Conservation (phyloP, 2,888 invertebrate genomes). For the Lycocerus yunnanus region DNA sequence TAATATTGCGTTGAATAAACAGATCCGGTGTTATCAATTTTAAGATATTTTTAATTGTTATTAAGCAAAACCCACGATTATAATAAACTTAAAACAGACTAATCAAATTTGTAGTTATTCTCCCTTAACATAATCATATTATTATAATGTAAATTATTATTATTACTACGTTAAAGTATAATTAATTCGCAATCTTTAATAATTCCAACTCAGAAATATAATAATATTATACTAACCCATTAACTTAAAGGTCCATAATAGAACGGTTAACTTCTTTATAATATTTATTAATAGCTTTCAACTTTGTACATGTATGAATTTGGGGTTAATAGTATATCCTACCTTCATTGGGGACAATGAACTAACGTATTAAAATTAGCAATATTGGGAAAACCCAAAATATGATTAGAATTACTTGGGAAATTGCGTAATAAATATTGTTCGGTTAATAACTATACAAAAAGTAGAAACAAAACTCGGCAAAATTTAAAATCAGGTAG, state of each 20-base stretch:
- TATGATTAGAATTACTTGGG: background rate
- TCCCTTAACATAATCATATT: too few relatives aligned
- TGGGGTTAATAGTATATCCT: background rate
- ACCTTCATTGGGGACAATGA: background rate
- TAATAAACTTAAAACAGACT: too few relatives aligned
- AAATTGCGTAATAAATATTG: background rate
- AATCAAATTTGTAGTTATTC: too few relatives aligned
- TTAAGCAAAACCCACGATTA: background rate
- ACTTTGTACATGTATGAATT: background rate
- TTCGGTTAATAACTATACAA: background rate
- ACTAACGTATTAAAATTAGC: background rate
- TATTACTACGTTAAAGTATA: background rate
- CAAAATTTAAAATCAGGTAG: background rate
- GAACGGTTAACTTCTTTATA: background rate
- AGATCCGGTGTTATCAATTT: background rate
- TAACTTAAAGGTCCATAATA: background rate
- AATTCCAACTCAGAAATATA: background rate
- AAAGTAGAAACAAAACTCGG: background rate
- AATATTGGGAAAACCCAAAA: background rate
- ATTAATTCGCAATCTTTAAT: background rate
- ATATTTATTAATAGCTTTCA: background rate
- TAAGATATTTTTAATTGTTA: background rate
- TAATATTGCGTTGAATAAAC: background rate
- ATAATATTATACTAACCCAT: background rate
- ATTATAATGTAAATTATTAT: background rate